phyloP scores from a whole-genome alignment of 1,140 invertebrate species.

The Ephestia elutella region DNA sequence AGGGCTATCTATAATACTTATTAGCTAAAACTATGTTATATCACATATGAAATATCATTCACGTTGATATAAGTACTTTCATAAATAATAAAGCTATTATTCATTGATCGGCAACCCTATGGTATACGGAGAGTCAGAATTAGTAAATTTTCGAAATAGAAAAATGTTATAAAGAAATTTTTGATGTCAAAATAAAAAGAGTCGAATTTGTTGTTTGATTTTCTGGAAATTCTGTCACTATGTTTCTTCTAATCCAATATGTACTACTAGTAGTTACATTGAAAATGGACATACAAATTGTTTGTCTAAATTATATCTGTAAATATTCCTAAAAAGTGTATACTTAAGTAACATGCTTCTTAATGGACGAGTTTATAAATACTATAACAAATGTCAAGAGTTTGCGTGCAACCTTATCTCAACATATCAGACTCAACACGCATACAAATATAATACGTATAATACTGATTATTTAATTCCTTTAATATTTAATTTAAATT shows the following conservation, averaged over 20 bases:
- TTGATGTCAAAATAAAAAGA: neutral
- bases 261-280: no score
- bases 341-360: conserved; percentile 37
- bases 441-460: conserved; percentile 66
- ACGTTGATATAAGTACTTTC: conserved; percentile 43
- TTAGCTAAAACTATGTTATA: conserved; percentile 49
- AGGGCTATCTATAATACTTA: conserved; percentile 34
- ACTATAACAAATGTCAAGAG: conserved; percentile 44
- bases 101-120: conserved; percentile 39
- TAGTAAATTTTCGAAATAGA: conserved; percentile 16
- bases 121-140: conserved; percentile 37
- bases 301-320: no score
- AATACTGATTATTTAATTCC: conserved; percentile 74
- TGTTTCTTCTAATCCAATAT: no score
- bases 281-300: no score
- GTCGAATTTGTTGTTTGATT: no score
- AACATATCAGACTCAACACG: conserved; percentile 54
- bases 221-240: no score
- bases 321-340: neutral
- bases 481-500: conserved; percentile 74
- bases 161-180: conserved; percentile 9
- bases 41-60: conserved; percentile 69
- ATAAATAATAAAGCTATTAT: conserved; percentile 50
- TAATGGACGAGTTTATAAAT: conserved; percentile 33
- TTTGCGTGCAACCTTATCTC: conserved; percentile 54